Base-by-base conservation (phyloP, 2,797 vertebrate species). In the Hydrophis major region DNA sequence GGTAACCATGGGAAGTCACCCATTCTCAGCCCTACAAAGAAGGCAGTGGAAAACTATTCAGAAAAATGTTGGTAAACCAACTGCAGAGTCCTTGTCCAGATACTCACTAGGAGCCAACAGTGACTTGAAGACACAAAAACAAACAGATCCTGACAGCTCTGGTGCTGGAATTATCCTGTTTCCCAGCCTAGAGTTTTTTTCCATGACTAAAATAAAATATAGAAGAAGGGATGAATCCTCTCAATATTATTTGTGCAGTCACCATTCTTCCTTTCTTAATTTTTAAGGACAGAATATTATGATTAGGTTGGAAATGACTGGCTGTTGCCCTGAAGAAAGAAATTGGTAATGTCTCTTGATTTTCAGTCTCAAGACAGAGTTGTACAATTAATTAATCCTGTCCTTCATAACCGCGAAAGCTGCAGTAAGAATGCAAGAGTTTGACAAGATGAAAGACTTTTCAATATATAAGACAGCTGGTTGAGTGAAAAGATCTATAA, bases 371-470 rank as follows among this genome's bases (percentile, higher is more conserved):
- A 93, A 97, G 97, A 97, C 95, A 94, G 97, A 95, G 96, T 97
- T 96, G 91, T 96, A 97, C 98, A 98, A 99, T 98, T 98, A 98
- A 99, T 99, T 98, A 99, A 98, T 98, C 97, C 97, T 98, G 97
- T 98, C 97, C 96, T 97, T 95, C 97, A 96, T 97, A 97, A 96
- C 97, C 97, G 97, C 95, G 96, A 97, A 98, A 98, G 96, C 97
- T 98, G 97, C 95, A 97, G 98, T 98, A 98, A 97, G 97, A 97
- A 96, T 94, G 96, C 96, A 97, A 98, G 97, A 97, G 97, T 97
- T 97, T 97, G 97, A 97, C 97, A 98, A 97, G 97, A 98, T 98
- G 98, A 98, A 98, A 98, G 97, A 97, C 97, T 97, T 97, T 97
- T 98, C 97, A 97, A 95, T 96, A 95, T 96, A 96, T 96, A 94